A percentile compares a stretch with the other conserved stretches of the same genome.
Evolutionary conservation across 1,140 invertebrate genomes (phyloP).

Genomic region (Venustaconcha ellipsiformis): DNA sequence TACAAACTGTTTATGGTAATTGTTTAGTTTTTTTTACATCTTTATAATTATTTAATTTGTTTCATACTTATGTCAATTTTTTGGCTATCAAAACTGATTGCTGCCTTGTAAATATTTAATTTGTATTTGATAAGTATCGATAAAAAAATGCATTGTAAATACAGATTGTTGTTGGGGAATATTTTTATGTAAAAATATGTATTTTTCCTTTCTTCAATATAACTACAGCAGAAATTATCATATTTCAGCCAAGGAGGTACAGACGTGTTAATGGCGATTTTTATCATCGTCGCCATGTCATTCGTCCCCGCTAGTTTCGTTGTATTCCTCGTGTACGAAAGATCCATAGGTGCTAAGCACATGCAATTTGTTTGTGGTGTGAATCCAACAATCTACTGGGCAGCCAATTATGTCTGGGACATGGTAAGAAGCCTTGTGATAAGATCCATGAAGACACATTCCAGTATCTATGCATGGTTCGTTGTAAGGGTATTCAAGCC

Average conservation of each 20-base stretch:
- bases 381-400: constrained; percentile 70
- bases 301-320: constrained; percentile 83
- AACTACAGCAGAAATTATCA: background rate
- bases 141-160: no score
- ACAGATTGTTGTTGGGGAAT: no score
- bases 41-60: no score
- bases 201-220: background rate
- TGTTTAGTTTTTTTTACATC: no score
- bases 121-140: no score
- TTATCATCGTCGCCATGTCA: constrained; percentile 76
- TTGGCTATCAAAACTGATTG: no score
- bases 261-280: constrained; percentile 73
- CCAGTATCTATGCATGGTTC: no score
- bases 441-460: background rate
- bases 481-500: no score
- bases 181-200: background rate
- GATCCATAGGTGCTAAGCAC: constrained; percentile 75
- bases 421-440: constrained; percentile 61
- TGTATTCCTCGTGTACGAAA: constrained; percentile 79
- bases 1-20: no score
- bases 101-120: no score
- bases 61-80: no score
- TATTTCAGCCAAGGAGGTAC: constrained; percentile 69
- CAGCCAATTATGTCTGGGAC: constrained; percentile 76
- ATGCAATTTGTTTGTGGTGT: constrained; percentile 83